A percentile compares a stretch with the other conserved stretches of the same genome.
phyloP scores from a whole-genome alignment of 2,113 vertebrate genomes.

The Tachysurus fulvidraco region DNA sequence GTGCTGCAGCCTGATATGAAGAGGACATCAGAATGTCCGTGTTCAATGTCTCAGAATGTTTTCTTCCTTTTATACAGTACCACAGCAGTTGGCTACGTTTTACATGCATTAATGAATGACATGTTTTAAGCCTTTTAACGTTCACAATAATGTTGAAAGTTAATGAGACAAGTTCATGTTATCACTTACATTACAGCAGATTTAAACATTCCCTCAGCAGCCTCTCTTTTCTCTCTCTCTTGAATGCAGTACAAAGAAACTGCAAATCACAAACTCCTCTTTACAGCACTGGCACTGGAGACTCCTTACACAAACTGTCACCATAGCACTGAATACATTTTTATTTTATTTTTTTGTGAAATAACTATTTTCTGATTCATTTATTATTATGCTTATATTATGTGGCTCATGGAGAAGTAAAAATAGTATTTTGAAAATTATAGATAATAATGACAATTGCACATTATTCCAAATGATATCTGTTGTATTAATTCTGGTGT shows the following conservation, averaged over 20 bases:
- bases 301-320: neutral
- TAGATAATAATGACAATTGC: too few relatives aligned
- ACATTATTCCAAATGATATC: too few relatives aligned
- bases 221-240: neutral
- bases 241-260: neutral
- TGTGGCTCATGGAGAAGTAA: too few relatives aligned
- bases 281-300: neutral
- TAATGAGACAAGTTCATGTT: neutral
- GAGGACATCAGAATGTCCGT: neutral
- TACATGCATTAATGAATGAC: neutral
- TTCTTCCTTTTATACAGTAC: neutral
- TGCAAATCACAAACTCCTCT: neutral
- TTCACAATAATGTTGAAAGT: neutral
- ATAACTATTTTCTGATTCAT: too few relatives aligned
- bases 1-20: neutral
- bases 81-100: neutral
- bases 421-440: too few relatives aligned
- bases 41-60: neutral
- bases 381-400: neutral
- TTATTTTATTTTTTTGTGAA: neutral
- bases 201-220: neutral
- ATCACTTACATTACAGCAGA: neutral
- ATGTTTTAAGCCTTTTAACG: neutral
- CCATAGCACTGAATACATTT: neutral
- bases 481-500: neutral